A percentile compares a stretch with the other conserved stretches of the same genome.
These are phyloP conservation scores for Amphiprion ocellaris DNA, from an alignment of 2,113 vertebrate species.

Conservation along the genomic window DNA sequence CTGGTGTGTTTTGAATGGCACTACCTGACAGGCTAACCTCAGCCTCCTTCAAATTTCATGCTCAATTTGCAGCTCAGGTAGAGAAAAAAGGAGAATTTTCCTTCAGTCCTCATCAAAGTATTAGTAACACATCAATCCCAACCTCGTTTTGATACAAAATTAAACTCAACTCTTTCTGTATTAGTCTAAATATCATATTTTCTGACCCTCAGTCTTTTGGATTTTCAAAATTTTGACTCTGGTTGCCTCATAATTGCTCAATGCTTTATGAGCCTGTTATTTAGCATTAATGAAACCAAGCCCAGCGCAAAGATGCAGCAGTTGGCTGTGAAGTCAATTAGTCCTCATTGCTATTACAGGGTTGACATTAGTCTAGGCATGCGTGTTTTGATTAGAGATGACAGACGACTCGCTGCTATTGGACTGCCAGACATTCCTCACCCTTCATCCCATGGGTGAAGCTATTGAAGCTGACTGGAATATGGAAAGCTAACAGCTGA, in stretches of 20 bases:
- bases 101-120: neutral
- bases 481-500: conserved; percentile 75
- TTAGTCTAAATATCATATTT: conserved; percentile 30
- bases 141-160: neutral
- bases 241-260: conserved; percentile 34
- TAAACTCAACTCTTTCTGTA: neutral
- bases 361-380: conserved; percentile 82
- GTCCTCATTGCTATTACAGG: conserved; percentile 80
- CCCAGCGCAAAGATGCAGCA: conserved; percentile 71
- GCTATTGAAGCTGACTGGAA: conserved; percentile 81
- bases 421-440: conserved; percentile 81
- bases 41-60: conserved; percentile 2
- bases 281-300: conserved; percentile 69
- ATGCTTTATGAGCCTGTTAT: conserved; percentile 45
- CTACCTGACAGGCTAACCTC: neutral
- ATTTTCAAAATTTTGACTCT: conserved; percentile 31
- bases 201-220: conserved; percentile 20
- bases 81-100: neutral
- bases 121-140: conserved; percentile 19
- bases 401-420: conserved; percentile 79
- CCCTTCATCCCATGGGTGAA: conserved; percentile 77
- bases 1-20: neutral
- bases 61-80: neutral
- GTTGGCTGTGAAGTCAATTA: conserved; percentile 82
- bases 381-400: conserved; percentile 82